phyloP scores from a whole-genome alignment of 2,113 vertebrate genomes.

The Anguilla japonica region DNA sequence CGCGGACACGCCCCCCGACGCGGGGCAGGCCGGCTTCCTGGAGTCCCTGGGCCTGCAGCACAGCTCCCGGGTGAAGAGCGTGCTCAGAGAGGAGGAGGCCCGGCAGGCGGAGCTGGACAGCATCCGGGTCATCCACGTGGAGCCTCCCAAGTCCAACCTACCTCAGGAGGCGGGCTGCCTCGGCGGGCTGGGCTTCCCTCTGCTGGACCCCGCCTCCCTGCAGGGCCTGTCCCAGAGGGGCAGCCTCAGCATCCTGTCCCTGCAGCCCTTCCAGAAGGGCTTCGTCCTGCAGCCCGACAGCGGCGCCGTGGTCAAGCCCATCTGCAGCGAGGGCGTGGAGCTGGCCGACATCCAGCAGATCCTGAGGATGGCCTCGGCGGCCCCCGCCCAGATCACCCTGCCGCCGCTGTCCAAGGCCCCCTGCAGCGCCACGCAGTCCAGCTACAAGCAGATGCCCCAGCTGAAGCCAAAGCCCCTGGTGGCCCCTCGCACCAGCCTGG shows the following conservation, averaged over 20 bases:
- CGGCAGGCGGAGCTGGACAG: constrained; percentile 74
- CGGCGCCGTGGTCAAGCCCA: constrained; percentile 76
- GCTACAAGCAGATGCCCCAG: constrained; percentile 84
- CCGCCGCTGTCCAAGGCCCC: constrained; percentile 83
- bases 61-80: constrained; percentile 73
- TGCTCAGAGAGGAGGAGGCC: constrained; percentile 71
- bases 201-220: constrained; percentile 79
- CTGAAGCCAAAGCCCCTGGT: constrained; percentile 92
- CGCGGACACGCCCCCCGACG: background rate
- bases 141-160: constrained; percentile 81
- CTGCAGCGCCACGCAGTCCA: constrained; percentile 69
- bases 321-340: constrained; percentile 80
- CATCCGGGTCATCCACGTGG: constrained; percentile 83
- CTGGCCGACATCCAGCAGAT: constrained; percentile 95
- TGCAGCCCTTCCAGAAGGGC: constrained; percentile 88
- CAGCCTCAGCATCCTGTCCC: constrained; percentile 78
- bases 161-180: constrained; percentile 82
- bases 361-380: constrained; percentile 85
- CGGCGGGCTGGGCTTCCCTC: constrained; percentile 73
- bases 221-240: constrained; percentile 81
- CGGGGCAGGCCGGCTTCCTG: constrained; percentile 79
- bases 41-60: constrained; percentile 82
- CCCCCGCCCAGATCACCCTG: constrained; percentile 83
- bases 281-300: constrained; percentile 89
- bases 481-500: constrained; percentile 82